Conservation (phyloP, 2,113 vertebrate genomes). For the Rattus rattus region DNA sequence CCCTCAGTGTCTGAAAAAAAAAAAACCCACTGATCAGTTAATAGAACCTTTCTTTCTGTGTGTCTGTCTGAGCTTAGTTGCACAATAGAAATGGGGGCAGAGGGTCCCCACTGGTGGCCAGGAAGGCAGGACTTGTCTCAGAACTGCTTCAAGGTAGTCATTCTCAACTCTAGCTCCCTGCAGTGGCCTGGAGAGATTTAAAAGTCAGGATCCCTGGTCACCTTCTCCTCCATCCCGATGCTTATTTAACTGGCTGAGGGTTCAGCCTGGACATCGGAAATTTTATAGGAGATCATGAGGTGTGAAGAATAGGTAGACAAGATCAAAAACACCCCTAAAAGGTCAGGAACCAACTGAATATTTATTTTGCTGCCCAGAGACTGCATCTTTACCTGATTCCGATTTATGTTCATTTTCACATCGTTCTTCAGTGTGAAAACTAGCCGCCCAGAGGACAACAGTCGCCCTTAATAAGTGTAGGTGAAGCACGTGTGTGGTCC, state of each 20-base stretch:
- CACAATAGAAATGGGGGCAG: background rate
- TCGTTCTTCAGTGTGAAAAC: background rate
- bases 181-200: background rate
- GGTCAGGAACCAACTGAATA: background rate
- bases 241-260: background rate
- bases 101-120: background rate
- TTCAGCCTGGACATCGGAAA: background rate
- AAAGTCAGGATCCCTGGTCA: background rate
- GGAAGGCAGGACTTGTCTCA: background rate
- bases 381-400: background rate
- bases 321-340: background rate
- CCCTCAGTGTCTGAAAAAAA: background rate
- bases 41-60: background rate
- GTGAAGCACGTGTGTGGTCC: background rate
- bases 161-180: background rate
- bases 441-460: background rate
- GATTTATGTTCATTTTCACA: conserved; percentile 3
- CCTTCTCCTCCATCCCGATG: background rate
- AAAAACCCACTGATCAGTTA: background rate
- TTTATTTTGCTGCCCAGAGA: conserved; percentile 24
- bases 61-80: background rate
- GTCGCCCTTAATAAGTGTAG: background rate
- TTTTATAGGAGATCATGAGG: background rate
- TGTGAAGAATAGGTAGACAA: background rate
- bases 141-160: background rate